Conservation (phyloP, 2,888 invertebrate genomes). For the Nomada ferruginata region DNA sequence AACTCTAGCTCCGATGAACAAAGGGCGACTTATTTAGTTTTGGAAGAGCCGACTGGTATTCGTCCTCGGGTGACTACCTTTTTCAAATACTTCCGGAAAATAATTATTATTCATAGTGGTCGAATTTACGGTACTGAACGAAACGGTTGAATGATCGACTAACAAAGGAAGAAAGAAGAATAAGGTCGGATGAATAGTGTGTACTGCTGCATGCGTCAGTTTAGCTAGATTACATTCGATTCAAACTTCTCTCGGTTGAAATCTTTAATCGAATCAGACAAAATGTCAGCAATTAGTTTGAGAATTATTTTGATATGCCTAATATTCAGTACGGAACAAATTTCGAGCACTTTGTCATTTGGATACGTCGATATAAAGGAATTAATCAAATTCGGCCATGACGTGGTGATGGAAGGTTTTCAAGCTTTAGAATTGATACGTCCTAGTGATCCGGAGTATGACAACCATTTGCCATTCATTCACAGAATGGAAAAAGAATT, state of each 20-base stretch:
- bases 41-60: not conserved
- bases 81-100: not conserved
- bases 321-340: conserved; percentile 4
- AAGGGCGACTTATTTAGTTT: not conserved
- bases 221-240: not conserved
- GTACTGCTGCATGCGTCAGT: not conserved
- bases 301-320: conserved; percentile 33
- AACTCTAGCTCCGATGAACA: conserved; percentile 3
- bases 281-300: conserved; percentile 17
- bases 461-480: conserved; percentile 87
- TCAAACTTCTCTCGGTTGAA: not conserved
- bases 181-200: conserved; percentile 8
- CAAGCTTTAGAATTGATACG: conserved; percentile 74
- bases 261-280: not conserved
- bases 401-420: conserved; percentile 68
- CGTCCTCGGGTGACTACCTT: not conserved
- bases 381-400: conserved; percentile 74
- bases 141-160: not conserved
- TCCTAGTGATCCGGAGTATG: conserved; percentile 31
- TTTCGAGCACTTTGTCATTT: conserved; percentile 30
- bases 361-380: conserved; percentile 74
- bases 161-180: not conserved
- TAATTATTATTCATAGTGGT: not conserved
- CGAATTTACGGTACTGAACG: not conserved
- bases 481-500: conserved; percentile 86